A percentile compares a stretch with the other conserved stretches of the same genome.
Conservation (phyloP, 2,797 vertebrate genomes). For the Yasuhikotakia modesta region DNA sequence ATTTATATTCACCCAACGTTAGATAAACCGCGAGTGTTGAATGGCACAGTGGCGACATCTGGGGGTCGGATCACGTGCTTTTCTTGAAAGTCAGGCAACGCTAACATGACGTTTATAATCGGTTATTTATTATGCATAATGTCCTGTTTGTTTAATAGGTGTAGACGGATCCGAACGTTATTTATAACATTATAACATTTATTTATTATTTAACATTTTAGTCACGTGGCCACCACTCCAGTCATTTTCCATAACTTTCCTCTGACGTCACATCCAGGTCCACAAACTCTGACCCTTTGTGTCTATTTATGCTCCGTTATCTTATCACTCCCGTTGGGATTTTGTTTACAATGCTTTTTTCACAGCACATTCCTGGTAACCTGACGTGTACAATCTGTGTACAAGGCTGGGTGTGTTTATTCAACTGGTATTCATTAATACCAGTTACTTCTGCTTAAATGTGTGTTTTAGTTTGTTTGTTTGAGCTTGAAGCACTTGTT, state of each 20-base stretch:
- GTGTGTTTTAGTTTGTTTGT: not conserved
- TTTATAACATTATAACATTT: conserved; percentile 86
- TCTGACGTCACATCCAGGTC: conserved; percentile 69
- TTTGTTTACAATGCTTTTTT: conserved; percentile 84
- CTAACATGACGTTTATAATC: too few species aligned
- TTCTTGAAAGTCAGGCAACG: too few species aligned
- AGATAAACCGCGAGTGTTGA: not conserved
- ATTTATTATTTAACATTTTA: conserved; percentile 88
- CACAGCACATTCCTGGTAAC: not conserved
- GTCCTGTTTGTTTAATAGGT: conserved; percentile 69
- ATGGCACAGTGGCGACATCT: conserved; percentile 3
- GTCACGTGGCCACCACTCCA: conserved; percentile 85
- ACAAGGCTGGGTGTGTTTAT: not conserved
- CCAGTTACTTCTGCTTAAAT: not conserved
- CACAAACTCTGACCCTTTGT: conserved; percentile 78
- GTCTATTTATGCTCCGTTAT: conserved; percentile 84
- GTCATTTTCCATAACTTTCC: conserved; percentile 84
- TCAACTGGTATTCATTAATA: too few species aligned
- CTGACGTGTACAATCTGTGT: too few species aligned
- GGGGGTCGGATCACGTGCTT: not conserved
- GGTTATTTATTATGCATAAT: too few species aligned
- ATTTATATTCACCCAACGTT: conserved; percentile 34
- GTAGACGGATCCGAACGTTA: conserved; percentile 93
- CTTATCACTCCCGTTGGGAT: conserved; percentile 85
- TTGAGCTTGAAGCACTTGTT: not conserved